These are phyloP conservation scores for Idris sp. DNA, from an alignment of 1,140 invertebrate genomes.

Conservation along the genomic window DNA sequence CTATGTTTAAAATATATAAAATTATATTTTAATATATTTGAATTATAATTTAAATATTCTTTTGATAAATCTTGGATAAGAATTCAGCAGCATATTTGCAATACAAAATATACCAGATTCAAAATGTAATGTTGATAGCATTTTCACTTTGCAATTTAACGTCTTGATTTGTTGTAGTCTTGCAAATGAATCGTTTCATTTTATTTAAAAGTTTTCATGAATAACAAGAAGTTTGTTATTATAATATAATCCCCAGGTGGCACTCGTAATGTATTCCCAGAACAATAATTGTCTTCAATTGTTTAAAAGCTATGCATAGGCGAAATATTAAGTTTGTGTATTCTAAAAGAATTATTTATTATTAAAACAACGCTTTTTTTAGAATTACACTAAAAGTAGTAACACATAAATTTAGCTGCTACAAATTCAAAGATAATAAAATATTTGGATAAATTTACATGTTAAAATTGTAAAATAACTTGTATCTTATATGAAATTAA, in stretches of 20 bases:
- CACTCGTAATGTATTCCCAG: not conserved
- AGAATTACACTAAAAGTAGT: not conserved
- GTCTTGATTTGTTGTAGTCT: constrained; percentile 4
- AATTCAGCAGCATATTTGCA: not conserved
- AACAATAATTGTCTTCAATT: constrained; percentile 1
- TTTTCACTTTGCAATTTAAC: constrained; percentile 11
- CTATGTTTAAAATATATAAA: too few relatives aligned
- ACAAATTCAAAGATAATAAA: too few relatives aligned
- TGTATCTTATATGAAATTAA: too few relatives aligned
- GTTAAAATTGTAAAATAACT: too few relatives aligned
- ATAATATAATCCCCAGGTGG: constrained; percentile 6
- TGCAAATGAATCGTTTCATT: constrained; percentile 22
- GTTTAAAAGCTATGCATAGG: not conserved
- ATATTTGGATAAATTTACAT: too few relatives aligned
- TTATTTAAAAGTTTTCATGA: constrained; percentile 18
- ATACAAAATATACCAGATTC: too few relatives aligned
- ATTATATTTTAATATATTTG: too few relatives aligned
- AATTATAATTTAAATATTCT: too few relatives aligned
- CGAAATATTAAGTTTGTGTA: constrained; percentile 12
- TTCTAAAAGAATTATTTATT: not conserved
- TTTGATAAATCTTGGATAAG: not conserved
- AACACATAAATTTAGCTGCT: too few relatives aligned
- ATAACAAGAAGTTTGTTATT: constrained; percentile 14
- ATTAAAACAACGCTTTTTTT: not conserved
- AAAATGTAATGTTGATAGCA: too few relatives aligned